These are phyloP conservation scores for Drosophila mercatorum DNA, from an alignment of 2,888 invertebrate genomes.

Conservation along the genomic window DNA sequence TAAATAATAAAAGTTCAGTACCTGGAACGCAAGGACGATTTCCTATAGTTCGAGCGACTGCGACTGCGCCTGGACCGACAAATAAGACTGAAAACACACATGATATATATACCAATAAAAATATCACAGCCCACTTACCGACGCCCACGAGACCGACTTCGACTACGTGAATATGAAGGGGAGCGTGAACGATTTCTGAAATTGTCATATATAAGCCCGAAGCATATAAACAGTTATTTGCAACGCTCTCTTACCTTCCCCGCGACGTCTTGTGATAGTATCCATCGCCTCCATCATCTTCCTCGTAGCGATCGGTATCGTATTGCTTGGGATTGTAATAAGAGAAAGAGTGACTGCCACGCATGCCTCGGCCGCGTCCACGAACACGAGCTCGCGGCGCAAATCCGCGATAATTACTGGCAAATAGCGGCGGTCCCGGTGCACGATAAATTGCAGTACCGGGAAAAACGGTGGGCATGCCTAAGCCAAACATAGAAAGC, in stretches of 20 bases:
- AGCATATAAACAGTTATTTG: not conserved
- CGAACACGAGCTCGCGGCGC: constrained; percentile 84
- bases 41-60: constrained; percentile 73
- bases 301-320: constrained; percentile 86
- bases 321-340: constrained; percentile 86
- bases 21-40: constrained; percentile 78
- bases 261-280: constrained; percentile 83
- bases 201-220: not conserved
- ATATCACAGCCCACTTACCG: constrained; percentile 52
- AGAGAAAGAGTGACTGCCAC: constrained; percentile 64
- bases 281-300: constrained; percentile 86
- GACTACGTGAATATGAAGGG: constrained; percentile 65
- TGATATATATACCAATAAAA: not conserved
- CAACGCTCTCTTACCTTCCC: constrained; percentile 44
- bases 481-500: constrained; percentile 82
- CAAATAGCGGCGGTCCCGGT: constrained; percentile 59
- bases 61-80: constrained; percentile 68
- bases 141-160: constrained; percentile 77
- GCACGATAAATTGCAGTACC: constrained; percentile 81
- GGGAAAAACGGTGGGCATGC: constrained; percentile 79
- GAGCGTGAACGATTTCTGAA: constrained; percentile 73
- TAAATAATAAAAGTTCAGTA: constrained; percentile 7
- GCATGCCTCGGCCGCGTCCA: constrained; percentile 82
- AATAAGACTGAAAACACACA: constrained; percentile 46
- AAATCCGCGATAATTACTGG: constrained; percentile 81